Evolutionary conservation across 2,797 vertebrate species (phyloP).

Genomic region (Limnodromus scolopaceus): DNA sequence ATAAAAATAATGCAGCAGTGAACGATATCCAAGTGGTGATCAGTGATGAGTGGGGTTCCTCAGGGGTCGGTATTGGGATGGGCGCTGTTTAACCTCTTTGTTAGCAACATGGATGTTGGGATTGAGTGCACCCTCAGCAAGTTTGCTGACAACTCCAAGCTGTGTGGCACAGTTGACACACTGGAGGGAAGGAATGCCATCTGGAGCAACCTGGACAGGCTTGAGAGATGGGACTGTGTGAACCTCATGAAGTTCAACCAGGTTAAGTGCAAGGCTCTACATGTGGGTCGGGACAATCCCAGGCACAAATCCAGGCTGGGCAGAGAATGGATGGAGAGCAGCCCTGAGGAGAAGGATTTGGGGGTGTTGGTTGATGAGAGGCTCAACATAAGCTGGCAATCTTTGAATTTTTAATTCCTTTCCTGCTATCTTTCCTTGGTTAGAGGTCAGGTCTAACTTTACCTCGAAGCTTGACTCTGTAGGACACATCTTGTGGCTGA

Average conservation of each 20-base stretch:
- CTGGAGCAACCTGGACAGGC: not conserved
- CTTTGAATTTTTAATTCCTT: slow-evolving; percentile 13
- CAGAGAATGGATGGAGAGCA: not conserved
- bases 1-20: not conserved
- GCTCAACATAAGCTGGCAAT: not conserved
- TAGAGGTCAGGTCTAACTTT: slow-evolving; percentile 3
- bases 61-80: not conserved
- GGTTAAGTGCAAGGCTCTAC: not conserved
- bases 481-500: slow-evolving; percentile 51
- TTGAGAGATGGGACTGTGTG: not conserved
- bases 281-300: not conserved
- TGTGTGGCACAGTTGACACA: not conserved
- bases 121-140: not conserved
- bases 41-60: not conserved
- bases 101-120: not conserved
- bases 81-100: not conserved
- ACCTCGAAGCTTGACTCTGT: not conserved
- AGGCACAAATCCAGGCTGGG: not conserved
- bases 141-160: not conserved
- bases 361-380: not conserved
- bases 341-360: not conserved
- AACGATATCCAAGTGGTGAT: not conserved
- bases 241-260: not conserved
- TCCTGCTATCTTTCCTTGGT: not conserved
- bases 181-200: not conserved